Evolutionary conservation across 2,113 vertebrate species (phyloP).

Genomic region (Triplophysa rosa): DNA sequence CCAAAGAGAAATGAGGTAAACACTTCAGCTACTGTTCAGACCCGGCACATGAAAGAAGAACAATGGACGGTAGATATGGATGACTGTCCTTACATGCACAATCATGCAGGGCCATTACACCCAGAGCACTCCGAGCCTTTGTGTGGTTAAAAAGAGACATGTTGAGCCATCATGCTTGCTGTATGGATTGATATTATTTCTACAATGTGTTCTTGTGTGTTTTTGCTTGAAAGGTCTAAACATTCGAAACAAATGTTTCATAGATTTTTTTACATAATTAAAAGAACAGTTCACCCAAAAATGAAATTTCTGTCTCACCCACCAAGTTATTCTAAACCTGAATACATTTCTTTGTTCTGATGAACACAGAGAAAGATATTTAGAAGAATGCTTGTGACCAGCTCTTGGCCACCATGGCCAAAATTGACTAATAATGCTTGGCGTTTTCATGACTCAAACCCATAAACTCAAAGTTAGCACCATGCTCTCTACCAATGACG

Average conservation of each 20-base stretch:
- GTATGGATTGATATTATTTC: neutral
- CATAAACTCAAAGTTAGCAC: no score
- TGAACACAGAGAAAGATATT: no score
- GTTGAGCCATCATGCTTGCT: slow-evolving; percentile 1
- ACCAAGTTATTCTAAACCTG: no score
- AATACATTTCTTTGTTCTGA: no score
- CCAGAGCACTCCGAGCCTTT: neutral
- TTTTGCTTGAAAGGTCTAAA: neutral
- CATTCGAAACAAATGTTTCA: slow-evolving; percentile 20
- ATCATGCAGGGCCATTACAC: slow-evolving; percentile 20
- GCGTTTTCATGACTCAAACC: no score
- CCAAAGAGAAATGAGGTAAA: slow-evolving; percentile 40
- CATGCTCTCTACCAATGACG: no score
- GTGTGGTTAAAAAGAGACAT: slow-evolving; percentile 5
- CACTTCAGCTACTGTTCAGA: slow-evolving; percentile 42
- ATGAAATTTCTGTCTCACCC: no score
- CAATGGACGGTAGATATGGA: slow-evolving; percentile 28
- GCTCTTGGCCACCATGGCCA: no score
- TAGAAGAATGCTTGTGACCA: no score
- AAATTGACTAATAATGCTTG: no score
- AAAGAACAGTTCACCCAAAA: no score
- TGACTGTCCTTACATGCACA: neutral
- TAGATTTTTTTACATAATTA: neutral
- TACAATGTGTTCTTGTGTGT: slow-evolving; percentile 20
- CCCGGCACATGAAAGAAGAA: slow-evolving; percentile 36